These are phyloP conservation scores for Prionace glauca DNA, from an alignment of 2,797 vertebrate species.

Conservation along the genomic window DNA sequence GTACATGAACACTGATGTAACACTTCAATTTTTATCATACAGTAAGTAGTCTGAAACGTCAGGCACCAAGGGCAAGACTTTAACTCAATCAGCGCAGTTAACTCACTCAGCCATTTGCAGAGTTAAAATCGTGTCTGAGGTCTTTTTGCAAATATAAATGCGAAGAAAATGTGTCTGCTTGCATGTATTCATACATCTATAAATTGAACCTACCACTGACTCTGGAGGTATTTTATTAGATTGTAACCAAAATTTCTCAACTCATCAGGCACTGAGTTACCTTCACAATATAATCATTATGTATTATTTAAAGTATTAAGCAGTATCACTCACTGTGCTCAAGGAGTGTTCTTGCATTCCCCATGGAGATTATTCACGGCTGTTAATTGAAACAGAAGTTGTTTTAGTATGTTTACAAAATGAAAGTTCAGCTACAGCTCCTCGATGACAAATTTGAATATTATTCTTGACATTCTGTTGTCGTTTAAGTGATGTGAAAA, in stretches of 20 bases:
- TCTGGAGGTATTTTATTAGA: background rate
- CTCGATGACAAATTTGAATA: background rate
- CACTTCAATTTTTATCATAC: background rate
- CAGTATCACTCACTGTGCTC: background rate
- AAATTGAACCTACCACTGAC: background rate
- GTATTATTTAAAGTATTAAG: background rate
- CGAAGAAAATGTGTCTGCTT: background rate
- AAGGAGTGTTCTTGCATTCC: background rate
- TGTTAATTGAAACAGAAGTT: background rate
- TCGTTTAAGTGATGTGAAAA: background rate
- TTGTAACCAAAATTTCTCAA: conserved; percentile 1
- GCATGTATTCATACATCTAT: background rate
- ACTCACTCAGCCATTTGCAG: background rate
- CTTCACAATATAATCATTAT: background rate
- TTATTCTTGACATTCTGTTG: background rate
- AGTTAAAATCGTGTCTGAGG: background rate
- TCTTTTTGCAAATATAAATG: background rate
- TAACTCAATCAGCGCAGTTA: background rate
- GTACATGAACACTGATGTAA: background rate
- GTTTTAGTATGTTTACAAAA: background rate
- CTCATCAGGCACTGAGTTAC: background rate
- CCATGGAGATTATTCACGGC: background rate
- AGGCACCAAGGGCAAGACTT: background rate
- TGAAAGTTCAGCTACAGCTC: background rate
- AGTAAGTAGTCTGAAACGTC: background rate